Percentiles rank a stretch among this genome's conserved stretches.
These are phyloP conservation scores for Conopomorpha cramerella DNA, from an alignment of 1,140 invertebrate species.

Conservation along the genomic window DNA sequence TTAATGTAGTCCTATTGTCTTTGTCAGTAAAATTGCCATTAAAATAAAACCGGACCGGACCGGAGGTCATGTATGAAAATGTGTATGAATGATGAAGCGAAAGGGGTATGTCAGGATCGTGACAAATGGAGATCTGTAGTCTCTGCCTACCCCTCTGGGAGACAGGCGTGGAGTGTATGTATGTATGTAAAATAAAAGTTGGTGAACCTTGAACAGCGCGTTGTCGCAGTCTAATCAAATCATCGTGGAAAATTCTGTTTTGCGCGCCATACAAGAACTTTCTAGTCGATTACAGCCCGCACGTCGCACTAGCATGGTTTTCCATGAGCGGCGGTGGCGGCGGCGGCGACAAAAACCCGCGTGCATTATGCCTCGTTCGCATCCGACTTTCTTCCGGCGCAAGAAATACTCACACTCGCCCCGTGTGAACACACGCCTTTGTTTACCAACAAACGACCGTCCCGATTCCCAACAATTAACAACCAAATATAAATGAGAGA, in stretches of 20 bases:
- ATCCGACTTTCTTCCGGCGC: slow-evolving; percentile 47
- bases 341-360: slow-evolving; percentile 19
- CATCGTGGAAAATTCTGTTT: not conserved
- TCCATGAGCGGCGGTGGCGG: slow-evolving; percentile 20
- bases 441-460: not conserved
- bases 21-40: no score
- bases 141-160: no score
- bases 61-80: no score
- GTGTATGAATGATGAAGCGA: no score
- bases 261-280: slow-evolving; percentile 6
- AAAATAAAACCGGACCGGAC: no score
- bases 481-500: not conserved
- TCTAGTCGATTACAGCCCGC: slow-evolving; percentile 3
- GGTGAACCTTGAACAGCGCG: no score
- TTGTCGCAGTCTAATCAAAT: no score
- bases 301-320: slow-evolving; percentile 9
- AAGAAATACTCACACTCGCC: no score
- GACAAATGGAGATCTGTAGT: no score
- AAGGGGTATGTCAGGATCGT: no score
- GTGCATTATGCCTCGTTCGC: slow-evolving; percentile 44
- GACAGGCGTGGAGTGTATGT: not conserved
- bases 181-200: not conserved
- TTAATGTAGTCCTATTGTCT: no score
- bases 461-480: not conserved
- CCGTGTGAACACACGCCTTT: slow-evolving; percentile 19